Percentiles rank a stretch among this genome's conserved stretches.
Conservation (phyloP, 2,797 vertebrate species). For the Cirrhinus mrigala region DNA sequence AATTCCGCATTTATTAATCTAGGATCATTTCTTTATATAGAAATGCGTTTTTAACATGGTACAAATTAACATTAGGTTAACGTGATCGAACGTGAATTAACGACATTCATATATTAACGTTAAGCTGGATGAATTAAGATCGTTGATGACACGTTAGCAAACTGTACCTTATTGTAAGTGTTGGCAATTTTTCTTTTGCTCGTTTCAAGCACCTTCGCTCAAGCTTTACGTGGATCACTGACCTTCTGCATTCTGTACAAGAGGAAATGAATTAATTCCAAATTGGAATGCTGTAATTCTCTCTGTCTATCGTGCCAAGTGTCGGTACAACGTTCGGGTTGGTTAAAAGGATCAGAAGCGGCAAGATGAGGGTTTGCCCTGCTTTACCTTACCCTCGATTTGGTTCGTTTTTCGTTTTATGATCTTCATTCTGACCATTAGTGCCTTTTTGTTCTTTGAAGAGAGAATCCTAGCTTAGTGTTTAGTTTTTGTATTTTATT, state of each 20-base stretch:
- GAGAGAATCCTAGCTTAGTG: constrained; percentile 87
- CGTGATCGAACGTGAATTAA: not conserved
- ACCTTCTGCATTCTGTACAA: constrained; percentile 97
- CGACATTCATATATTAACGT: not conserved
- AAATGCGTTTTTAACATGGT: not conserved
- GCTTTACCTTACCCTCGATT: constrained; percentile 65
- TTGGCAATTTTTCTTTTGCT: constrained; percentile 73
- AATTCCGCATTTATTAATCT: not conserved
- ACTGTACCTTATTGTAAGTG: not conserved
- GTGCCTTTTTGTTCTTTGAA: constrained; percentile 96
- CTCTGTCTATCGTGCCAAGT: constrained; percentile 98
- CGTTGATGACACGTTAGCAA: not conserved
- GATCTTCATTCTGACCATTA: constrained; percentile 88
- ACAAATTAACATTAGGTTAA: not conserved
- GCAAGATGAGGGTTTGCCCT: constrained; percentile 65
- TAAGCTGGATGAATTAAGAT: not conserved
- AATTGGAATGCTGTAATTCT: constrained; percentile 99
- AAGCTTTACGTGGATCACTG: constrained; percentile 90
- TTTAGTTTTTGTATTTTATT: constrained; percentile 64
- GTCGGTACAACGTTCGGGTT: constrained; percentile 89
- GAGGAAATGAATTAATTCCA: constrained; percentile 94
- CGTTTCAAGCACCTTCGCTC: constrained; percentile 83
- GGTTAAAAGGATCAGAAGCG: constrained; percentile 81
- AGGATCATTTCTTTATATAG: too few species aligned
- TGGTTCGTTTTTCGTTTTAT: constrained; percentile 72